Base-by-base conservation (phyloP, 2,113 vertebrate genomes). In the Nothoprocta pentlandii region DNA sequence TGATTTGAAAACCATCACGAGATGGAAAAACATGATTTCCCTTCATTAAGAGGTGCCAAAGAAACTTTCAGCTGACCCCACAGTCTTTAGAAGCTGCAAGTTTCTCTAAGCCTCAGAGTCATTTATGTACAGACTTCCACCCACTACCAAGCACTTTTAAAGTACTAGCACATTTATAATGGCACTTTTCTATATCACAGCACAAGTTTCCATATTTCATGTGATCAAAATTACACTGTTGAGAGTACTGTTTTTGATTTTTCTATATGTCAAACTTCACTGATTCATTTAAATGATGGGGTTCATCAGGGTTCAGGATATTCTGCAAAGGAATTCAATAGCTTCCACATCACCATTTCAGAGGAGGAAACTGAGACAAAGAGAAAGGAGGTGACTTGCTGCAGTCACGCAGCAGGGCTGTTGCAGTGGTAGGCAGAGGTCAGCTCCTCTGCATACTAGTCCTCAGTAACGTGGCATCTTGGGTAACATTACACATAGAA, bases 351-450 rank as follows among this genome's bases (percentile, higher is more conserved):
- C 3, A 34, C 16, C 17, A 36, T 85, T 97, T 85, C 46, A 58
- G 73, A 34, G 71, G 25, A 54, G 56, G 76, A 96, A 95, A 95
- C 82, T 91, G 94, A 94, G 87, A 90, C 68, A 94, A 70, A 68
- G 42, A 71, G 61, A 56, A 77, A 30, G 68, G 34, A 81, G 61
- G 71, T 42, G 80, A 63, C 25, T 70, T 51, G 51, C 46, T 68
- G 87, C 30, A 76, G 71, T 89, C 28, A 61, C 34, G 61, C 61
- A 90, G 92, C 21, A 54, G 41, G 51, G 62, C 63, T 82, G 59
- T 66, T 87, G 85, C 82, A 71, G 75, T 46, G 64, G 34, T 64
- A 82, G 79, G 67, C 49, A 93, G 46, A 56, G 66, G 79, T 54
- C 53, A 41, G 74, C 4, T 79, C 73, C 86, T 78, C 47, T 12